Evolutionary conservation across 92 coral and sea anemone genomes (phyloP), one percentile per base, ranked within the genome.

Genomic region (Hydrozoanthus gracilis): DNA sequence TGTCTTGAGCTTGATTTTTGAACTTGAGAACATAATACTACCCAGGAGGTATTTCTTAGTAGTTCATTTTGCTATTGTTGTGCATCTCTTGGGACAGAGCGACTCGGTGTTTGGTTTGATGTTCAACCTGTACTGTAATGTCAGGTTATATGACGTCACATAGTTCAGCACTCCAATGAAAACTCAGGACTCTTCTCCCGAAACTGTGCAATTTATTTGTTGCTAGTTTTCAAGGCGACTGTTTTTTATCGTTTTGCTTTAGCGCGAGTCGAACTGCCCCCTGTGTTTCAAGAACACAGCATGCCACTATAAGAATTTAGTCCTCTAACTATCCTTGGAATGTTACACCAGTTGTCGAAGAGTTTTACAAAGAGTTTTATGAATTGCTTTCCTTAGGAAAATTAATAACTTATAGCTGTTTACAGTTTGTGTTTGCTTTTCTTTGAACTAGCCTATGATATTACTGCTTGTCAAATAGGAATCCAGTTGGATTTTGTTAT

Each of bases 321-420:
- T 51, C 8, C 16, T 60, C 64, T 65, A 51, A 47, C 47, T 12
- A 46, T 64, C 17, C 51, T 16, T 12, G 73, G 85, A 80, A 80
- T 47, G 84, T 62, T 62, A 12, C 84, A 79, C 72, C 55, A 79
- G 60, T 47, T 79, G 84, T 66, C 58, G 73, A 79, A 66, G 62
- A 44, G 72, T 46, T 79, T 79, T 79, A 46, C 56, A 45, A 79
- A 79, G 74, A 54, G 55, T 46, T 80, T 80, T 45, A 51, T 80
- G 74, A 80, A 80, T 64, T 73, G 72, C 76, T 79, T 64, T 73
- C 52, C 79, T 54, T 35, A 45, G 69, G 68, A 74, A 94, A 91
- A 91, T 93, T 95, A 91, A 92, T 93, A 91, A 75, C 92, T 87
- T 89, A 83, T 82, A 76, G 64, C 18, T 92, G 83, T 92, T 95